A percentile compares a stretch with the other conserved stretches of the same genome.
Evolutionary conservation across 2,797 vertebrate species (phyloP).

Genomic region (Garrulus glandarius): DNA sequence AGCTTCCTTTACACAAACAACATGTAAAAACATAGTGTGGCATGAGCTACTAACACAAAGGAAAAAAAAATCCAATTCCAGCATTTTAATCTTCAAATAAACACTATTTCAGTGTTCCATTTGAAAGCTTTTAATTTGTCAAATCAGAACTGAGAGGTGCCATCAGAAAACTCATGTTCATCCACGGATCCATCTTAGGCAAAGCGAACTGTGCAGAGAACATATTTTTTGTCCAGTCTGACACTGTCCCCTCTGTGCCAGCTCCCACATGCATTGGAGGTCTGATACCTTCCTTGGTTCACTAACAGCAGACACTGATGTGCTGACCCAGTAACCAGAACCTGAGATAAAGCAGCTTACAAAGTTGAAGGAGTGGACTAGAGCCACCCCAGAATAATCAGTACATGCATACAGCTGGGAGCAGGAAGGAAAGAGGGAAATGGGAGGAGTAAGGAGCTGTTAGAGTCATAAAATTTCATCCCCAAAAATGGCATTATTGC

Average conservation of each 20-base stretch:
- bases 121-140: background rate
- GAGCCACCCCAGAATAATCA: background rate
- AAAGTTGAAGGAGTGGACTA: background rate
- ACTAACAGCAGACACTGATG: background rate
- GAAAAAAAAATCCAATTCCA: background rate
- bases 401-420: background rate
- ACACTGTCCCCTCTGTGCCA: background rate
- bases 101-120: background rate
- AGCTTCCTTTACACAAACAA: background rate
- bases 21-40: background rate
- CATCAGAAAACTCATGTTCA: background rate
- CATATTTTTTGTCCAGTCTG: background rate
- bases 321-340: background rate
- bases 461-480: background rate
- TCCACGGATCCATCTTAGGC: accelerated
- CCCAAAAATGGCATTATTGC: background rate
- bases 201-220: background rate
- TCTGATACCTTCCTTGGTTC: background rate
- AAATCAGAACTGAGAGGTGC: background rate
- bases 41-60: background rate
- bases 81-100: background rate
- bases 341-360: background rate
- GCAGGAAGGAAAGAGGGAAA: constrained; percentile 12
- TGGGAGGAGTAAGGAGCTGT: background rate
- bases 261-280: background rate